Evolutionary conservation across 1,140 invertebrate genomes (phyloP).

Genomic region (Hermetia illucens): DNA sequence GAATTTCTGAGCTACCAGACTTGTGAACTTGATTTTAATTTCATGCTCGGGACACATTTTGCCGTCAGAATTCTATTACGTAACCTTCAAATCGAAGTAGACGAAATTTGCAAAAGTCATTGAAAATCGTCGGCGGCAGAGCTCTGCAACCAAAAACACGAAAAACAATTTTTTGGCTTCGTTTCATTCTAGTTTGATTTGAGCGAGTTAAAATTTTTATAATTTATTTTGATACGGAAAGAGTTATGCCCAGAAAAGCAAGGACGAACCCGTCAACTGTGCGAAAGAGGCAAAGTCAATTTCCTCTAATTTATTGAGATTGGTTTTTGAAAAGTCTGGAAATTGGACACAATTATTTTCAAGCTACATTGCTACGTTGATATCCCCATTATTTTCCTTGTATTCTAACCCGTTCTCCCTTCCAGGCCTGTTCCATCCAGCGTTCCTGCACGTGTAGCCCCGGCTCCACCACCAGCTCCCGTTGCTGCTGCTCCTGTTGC

Average conservation of each 20-base stretch:
- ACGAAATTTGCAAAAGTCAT: background rate
- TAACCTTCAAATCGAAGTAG: background rate
- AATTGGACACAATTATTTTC: background rate
- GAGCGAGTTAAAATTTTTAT: too few species aligned
- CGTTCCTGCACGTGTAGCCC: constrained; percentile 17
- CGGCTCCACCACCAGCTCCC: constrained; percentile 19
- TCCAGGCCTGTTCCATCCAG: background rate
- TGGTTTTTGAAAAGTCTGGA: background rate
- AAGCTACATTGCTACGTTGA: too few species aligned
- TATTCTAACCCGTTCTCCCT: constrained; percentile 7
- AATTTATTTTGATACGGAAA: too few species aligned
- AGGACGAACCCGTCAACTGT: too few species aligned
- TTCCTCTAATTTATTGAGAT: background rate
- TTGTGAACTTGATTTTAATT: background rate
- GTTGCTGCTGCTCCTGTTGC: constrained; percentile 1
- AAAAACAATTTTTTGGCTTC: too few species aligned
- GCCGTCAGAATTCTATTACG: background rate
- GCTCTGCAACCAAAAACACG: too few species aligned
- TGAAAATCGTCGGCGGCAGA: too few species aligned
- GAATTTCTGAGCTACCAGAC: background rate
- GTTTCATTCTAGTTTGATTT: too few species aligned
- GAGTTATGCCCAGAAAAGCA: too few species aligned
- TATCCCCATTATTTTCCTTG: constrained; percentile 1
- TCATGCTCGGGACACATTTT: too few species aligned
- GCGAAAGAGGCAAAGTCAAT: background rate